These are phyloP conservation scores for Drosophila ezoana DNA, from an alignment of 2,888 invertebrate genomes.

Conservation along the genomic window DNA sequence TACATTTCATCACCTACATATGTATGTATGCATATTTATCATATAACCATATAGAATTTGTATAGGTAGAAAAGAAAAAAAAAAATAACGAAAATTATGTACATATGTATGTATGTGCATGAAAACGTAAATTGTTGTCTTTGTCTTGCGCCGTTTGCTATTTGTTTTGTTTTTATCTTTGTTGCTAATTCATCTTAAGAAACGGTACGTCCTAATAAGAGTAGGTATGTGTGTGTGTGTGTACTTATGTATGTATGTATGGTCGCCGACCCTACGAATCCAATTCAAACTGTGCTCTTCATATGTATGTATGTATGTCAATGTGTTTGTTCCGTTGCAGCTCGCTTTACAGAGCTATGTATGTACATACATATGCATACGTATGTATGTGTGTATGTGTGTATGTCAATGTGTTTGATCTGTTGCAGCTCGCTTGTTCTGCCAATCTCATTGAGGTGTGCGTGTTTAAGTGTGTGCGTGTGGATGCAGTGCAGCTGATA, in stretches of 20 bases:
- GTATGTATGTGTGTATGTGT: neutral
- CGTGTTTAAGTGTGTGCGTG: neutral
- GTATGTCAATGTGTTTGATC: too few species aligned
- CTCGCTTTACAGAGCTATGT: too few species aligned
- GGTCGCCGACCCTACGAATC: constrained; percentile 21
- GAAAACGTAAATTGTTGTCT: constrained; percentile 27
- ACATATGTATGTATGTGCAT: constrained; percentile 20
- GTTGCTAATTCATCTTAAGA: constrained; percentile 28
- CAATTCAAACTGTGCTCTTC: constrained; percentile 25
- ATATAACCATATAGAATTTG: constrained; percentile 7
- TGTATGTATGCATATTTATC: neutral
- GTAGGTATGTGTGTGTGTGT: constrained; percentile 1
- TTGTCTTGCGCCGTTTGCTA: constrained; percentile 26
- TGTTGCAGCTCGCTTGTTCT: too few species aligned
- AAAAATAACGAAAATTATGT: constrained; percentile 17
- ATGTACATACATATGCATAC: neutral
- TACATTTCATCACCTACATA: neutral
- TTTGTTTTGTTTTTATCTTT: constrained; percentile 9
- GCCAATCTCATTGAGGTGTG: neutral
- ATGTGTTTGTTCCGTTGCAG: too few species aligned
- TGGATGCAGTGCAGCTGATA: constrained; percentile 14
- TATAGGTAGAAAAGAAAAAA: constrained; percentile 14
- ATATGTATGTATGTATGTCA: neutral
- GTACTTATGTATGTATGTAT: constrained; percentile 5
- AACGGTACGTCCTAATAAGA: constrained; percentile 6